Conservation (phyloP, 2,113 vertebrate genomes). For the Chlamydotis undulata region DNA sequence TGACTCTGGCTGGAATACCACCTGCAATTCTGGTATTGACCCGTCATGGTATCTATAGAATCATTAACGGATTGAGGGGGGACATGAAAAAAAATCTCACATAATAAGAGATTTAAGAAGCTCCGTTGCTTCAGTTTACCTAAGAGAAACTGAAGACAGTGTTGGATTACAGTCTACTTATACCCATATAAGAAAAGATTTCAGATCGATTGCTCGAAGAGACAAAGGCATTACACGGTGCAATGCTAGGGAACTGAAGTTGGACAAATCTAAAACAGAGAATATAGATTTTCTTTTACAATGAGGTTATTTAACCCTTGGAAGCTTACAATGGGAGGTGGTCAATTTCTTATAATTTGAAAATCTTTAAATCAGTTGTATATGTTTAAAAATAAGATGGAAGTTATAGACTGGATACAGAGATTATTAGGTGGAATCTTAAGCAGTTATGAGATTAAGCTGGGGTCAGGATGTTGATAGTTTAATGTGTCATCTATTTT, state of each 20-base stretch:
- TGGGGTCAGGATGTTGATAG: neutral
- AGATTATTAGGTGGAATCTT: neutral
- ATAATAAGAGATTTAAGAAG: neutral
- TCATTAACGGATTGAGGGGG: neutral
- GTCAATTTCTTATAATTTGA: neutral
- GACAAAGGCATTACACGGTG: neutral
- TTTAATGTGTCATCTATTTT: neutral
- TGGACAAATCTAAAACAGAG: neutral
- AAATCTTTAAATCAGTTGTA: neutral
- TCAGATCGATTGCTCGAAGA: neutral
- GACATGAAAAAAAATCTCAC: neutral
- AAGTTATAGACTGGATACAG: neutral
- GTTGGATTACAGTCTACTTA: neutral
- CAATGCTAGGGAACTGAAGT: neutral
- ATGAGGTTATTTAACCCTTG: neutral
- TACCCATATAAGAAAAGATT: neutral
- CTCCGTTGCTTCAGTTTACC: neutral
- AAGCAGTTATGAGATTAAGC: neutral
- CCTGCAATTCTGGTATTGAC: neutral
- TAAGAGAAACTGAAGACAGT: neutral
- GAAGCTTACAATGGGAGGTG: neutral
- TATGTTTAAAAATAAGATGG: neutral
- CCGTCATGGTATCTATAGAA: neutral
- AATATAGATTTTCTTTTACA: neutral
- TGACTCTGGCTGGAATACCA: neutral